These are phyloP conservation scores for Halocynthia roretzi DNA, from an alignment of 23 tunicate species.

Conservation along the genomic window DNA sequence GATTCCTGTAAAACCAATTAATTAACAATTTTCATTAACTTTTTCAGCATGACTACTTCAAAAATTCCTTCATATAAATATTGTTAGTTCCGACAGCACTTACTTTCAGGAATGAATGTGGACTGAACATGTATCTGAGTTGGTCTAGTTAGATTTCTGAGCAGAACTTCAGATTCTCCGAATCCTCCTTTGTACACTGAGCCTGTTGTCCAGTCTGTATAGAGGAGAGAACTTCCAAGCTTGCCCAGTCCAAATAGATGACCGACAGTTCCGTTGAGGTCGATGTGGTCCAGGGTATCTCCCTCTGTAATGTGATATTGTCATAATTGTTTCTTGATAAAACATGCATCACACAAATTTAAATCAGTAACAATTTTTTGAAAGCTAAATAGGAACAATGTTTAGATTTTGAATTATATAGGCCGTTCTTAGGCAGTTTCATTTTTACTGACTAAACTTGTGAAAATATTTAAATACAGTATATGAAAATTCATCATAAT, in stretches of 20 bases:
- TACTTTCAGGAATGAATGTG: slow-evolving; percentile 31
- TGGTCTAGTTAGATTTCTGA: slow-evolving; percentile 55
- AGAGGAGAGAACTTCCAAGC: slow-evolving; percentile 21
- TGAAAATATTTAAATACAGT: too few relatives aligned
- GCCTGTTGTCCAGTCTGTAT: slow-evolving; percentile 59
- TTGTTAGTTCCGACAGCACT: neutral
- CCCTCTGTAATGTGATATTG: slow-evolving; percentile 27
- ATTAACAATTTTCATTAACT: too few relatives aligned
- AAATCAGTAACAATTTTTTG: neutral
- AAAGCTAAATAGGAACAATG: neutral
- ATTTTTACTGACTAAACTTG: too few relatives aligned
- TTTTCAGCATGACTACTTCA: neutral
- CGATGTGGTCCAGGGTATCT: slow-evolving; percentile 32
- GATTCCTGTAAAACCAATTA: neutral
- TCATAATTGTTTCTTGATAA: neutral
- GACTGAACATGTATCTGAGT: slow-evolving; percentile 65
- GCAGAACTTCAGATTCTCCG: slow-evolving; percentile 26
- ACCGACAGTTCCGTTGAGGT: slow-evolving; percentile 39
- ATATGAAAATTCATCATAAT: too few relatives aligned
- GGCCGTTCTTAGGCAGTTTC: too few relatives aligned
- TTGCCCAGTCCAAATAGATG: slow-evolving; percentile 65
- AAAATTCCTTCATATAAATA: neutral
- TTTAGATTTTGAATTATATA: neutral
- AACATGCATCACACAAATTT: neutral
- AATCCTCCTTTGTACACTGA: slow-evolving; percentile 20